Percentiles rank a stretch among this genome's conserved stretches.
Conservation (phyloP, 1,140 invertebrate species). For the Acromyrmex charruanus region DNA sequence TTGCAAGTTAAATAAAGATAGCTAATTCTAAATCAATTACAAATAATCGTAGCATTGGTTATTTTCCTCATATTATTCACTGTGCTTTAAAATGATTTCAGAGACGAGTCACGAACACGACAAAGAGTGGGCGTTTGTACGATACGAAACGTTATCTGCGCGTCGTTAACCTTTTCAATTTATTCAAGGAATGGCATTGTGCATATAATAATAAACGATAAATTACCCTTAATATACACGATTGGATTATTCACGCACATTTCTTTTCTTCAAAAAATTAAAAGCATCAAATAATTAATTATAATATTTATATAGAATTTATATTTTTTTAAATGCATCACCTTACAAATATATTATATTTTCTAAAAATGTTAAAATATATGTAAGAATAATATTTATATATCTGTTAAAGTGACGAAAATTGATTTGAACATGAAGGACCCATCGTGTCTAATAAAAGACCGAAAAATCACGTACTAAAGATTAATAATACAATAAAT, state of each 20-base stretch:
- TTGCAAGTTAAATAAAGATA: not conserved
- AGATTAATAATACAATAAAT: not conserved
- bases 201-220: slow-evolving; percentile 18
- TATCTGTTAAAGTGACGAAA: too few species aligned
- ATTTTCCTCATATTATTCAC: not conserved
- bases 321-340: too few species aligned
- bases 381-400: too few species aligned
- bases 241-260: too few species aligned
- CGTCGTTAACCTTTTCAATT: slow-evolving; percentile 29
- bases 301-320: too few species aligned
- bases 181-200: not conserved
- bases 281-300: too few species aligned
- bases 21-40: not conserved
- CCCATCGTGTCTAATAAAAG: too few species aligned
- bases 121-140: slow-evolving; percentile 63
- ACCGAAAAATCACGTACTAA: too few species aligned
- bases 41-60: not conserved
- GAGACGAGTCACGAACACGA: slow-evolving; percentile 12
- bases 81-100: not conserved
- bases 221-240: not conserved
- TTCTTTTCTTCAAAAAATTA: too few species aligned
- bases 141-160: slow-evolving; percentile 72
- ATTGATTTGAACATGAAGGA: too few species aligned
- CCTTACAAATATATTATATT: too few species aligned
- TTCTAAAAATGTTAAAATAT: too few species aligned